Percentiles rank a stretch among this genome's conserved stretches.
phyloP scores from a whole-genome alignment of 2,797 vertebrate species.

The Natrix natrix region DNA sequence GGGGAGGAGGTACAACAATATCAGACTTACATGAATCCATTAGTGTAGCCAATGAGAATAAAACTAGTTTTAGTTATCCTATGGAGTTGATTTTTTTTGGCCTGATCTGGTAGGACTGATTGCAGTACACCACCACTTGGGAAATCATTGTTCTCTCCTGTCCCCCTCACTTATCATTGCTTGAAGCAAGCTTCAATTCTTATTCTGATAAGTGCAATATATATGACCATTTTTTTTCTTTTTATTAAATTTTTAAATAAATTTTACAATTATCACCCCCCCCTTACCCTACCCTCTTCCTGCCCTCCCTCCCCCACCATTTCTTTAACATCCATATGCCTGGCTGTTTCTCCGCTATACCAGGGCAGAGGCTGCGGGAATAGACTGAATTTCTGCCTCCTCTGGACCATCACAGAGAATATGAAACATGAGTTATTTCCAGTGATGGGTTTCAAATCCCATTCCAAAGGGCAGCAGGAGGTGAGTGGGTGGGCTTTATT shows the following conservation, averaged over 20 bases:
- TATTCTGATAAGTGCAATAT: not conserved
- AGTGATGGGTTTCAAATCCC: too few relatives aligned
- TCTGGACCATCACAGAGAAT: too few relatives aligned
- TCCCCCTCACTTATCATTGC: not conserved
- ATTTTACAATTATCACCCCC: too few relatives aligned
- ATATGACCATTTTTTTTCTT: not conserved
- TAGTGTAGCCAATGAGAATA: not conserved
- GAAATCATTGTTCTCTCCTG: not conserved
- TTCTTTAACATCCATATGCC: not conserved
- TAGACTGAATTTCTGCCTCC: too few relatives aligned
- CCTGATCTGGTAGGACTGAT: not conserved
- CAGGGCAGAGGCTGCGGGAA: too few relatives aligned
- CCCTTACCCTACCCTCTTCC: too few relatives aligned
- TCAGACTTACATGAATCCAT: not conserved
- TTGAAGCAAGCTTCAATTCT: not conserved
- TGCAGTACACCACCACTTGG: not conserved
- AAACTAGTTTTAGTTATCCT: not conserved
- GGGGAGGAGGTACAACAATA: not conserved
- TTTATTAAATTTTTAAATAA: too few relatives aligned
- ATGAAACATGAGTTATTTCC: too few relatives aligned
- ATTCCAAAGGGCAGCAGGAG: too few relatives aligned
- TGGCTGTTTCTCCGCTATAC: not conserved
- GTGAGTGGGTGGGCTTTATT: too few relatives aligned
- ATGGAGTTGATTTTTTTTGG: not conserved
- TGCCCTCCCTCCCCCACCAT: not conserved